Percentiles rank a stretch among this genome's conserved stretches.
Evolutionary conservation across 2,888 invertebrate genomes (phyloP).

Genomic region (Zaprionus bogoriensis): DNA sequence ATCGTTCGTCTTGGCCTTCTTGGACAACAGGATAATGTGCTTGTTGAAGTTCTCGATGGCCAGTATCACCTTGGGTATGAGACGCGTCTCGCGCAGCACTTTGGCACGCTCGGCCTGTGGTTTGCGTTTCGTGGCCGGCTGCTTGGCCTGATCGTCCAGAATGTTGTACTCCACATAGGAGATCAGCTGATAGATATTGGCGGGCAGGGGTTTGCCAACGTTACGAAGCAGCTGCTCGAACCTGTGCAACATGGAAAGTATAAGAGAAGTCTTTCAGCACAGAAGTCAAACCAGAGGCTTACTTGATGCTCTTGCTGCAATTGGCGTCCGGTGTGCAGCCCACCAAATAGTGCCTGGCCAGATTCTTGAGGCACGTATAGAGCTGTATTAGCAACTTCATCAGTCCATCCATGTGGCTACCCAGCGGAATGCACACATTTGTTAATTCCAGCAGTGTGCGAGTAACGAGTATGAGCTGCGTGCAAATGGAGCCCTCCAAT

Average conservation of each 20-base stretch:
- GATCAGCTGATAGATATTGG: constrained; percentile 84
- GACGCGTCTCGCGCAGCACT: constrained; percentile 85
- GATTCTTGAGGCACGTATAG: constrained; percentile 84
- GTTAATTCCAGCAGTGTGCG: constrained; percentile 84
- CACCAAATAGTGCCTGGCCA: constrained; percentile 85
- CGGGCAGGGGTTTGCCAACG: constrained; percentile 81
- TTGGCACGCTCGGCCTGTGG: constrained; percentile 83
- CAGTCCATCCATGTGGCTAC: constrained; percentile 84
- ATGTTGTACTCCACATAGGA: constrained; percentile 84
- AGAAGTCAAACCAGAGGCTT: constrained; percentile 21
- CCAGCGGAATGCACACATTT: constrained; percentile 84
- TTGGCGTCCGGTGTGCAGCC: constrained; percentile 82
- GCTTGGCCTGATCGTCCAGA: constrained; percentile 60
- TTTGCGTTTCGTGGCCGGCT: constrained; percentile 71
- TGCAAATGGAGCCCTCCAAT: constrained; percentile 85
- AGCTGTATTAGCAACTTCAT: constrained; percentile 85
- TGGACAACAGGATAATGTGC: constrained; percentile 84
- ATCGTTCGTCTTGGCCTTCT: constrained; percentile 84
- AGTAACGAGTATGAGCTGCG: constrained; percentile 85
- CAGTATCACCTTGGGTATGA: constrained; percentile 86
- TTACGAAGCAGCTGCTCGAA: constrained; percentile 1
- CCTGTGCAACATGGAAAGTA: background rate
- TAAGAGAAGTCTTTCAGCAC: background rate
- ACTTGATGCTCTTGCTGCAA: constrained; percentile 74
- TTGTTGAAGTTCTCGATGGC: constrained; percentile 85